Conservation (phyloP, 2,888 invertebrate genomes). For the Theodoxus fluviatilis region DNA sequence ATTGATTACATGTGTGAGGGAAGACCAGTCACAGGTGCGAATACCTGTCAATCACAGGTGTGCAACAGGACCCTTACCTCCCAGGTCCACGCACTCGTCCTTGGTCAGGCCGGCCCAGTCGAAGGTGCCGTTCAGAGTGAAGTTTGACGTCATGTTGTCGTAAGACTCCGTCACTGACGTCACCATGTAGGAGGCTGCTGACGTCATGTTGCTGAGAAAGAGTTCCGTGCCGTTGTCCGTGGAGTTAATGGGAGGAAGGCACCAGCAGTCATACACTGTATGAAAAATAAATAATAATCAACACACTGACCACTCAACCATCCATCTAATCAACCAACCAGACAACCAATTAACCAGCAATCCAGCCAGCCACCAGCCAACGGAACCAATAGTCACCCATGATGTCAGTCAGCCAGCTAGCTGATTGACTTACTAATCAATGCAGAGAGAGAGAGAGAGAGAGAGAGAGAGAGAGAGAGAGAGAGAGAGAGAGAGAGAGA, state of each 20-base stretch:
- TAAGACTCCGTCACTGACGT: neutral
- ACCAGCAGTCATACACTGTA: conserved; percentile 37
- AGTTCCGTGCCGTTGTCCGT: conserved; percentile 26
- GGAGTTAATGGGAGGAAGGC: conserved; percentile 34
- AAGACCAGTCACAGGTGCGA: no score
- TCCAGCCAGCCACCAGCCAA: no score
- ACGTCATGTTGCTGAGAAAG: neutral
- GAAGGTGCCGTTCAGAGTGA: conserved; percentile 19
- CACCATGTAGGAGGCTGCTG: neutral
- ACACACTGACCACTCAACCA: no score
- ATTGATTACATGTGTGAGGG: no score
- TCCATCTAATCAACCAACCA: no score
- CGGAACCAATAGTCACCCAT: no score
- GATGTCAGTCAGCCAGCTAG: no score
- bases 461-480: neutral
- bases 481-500: conserved; percentile 1
- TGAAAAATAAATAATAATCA: no score
- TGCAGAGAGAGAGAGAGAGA: neutral
- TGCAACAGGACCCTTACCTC: no score
- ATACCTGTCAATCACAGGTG: no score
- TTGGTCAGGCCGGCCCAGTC: conserved; percentile 31
- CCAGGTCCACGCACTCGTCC: conserved; percentile 29
- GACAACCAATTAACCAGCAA: no score
- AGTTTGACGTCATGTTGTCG: neutral
- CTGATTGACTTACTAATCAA: no score